Evolutionary conservation across 1,140 invertebrate genomes (phyloP).

Genomic region (Drosophila neocordata): DNA sequence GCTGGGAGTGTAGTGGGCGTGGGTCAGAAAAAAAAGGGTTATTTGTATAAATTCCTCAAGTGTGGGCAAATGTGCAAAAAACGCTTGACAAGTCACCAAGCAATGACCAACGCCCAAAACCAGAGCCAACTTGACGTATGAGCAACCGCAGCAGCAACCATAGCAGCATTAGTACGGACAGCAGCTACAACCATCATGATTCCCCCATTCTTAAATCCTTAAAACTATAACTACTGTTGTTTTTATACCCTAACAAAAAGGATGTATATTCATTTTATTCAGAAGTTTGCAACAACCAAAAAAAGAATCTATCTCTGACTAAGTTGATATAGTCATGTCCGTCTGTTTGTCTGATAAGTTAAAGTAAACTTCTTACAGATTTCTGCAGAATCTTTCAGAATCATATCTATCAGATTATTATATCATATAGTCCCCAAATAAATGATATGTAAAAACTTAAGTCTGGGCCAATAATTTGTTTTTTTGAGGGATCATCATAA

Average conservation of each 20-base stretch:
- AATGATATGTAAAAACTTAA: too few relatives aligned
- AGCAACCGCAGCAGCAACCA: neutral
- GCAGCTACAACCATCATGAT: neutral
- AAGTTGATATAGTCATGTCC: too few relatives aligned
- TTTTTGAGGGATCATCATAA: too few relatives aligned
- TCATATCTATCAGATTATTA: too few relatives aligned
- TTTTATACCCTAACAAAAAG: neutral
- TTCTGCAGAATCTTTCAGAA: too few relatives aligned
- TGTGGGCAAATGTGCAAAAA: slow-evolving; percentile 27
- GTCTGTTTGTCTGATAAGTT: too few relatives aligned
- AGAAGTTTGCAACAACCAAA: too few relatives aligned
- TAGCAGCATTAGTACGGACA: neutral
- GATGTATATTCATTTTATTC: too few relatives aligned
- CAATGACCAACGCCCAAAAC: slow-evolving; percentile 7
- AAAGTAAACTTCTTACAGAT: too few relatives aligned
- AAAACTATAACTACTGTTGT: neutral
- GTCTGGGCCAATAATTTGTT: too few relatives aligned
- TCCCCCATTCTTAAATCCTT: neutral
- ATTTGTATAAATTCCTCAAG: slow-evolving; percentile 32
- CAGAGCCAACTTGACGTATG: slow-evolving; percentile 11
- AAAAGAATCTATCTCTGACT: too few relatives aligned
- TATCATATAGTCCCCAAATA: too few relatives aligned
- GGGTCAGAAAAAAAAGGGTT: slow-evolving; percentile 18
- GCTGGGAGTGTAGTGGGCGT: neutral
- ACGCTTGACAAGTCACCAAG: slow-evolving; percentile 32